Percentiles rank a stretch among this genome's conserved stretches.
These are phyloP conservation scores for Porites rus DNA, from an alignment of 92 coral and sea anemone species.

Conservation along the genomic window DNA sequence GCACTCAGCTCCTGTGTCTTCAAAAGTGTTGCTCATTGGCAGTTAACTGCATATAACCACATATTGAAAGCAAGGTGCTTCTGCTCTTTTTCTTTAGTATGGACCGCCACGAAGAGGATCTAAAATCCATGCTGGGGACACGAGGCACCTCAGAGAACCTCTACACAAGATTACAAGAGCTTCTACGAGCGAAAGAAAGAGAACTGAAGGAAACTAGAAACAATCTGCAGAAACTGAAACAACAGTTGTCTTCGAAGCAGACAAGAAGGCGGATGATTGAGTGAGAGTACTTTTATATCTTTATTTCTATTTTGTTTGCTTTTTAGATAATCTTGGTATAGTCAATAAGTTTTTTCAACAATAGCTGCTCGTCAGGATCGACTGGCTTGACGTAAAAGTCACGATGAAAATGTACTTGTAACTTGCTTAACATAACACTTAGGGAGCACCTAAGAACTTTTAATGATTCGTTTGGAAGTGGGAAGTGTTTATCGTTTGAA, in stretches of 20 bases:
- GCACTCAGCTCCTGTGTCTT: no score
- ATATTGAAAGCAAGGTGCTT: not conserved
- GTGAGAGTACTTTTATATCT: constrained; percentile 53
- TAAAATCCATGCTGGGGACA: constrained; percentile 79
- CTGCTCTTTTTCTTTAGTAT: constrained; percentile 43
- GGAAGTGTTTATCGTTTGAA: no score
- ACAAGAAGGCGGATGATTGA: constrained; percentile 78
- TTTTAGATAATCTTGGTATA: no score
- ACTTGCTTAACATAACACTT: no score
- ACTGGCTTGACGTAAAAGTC: no score
- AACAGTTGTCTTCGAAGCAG: constrained; percentile 82
- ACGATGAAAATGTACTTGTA: no score
- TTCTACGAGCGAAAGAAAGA: constrained; percentile 64
- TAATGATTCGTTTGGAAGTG: no score
- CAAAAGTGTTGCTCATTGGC: no score
- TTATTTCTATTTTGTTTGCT: no score
- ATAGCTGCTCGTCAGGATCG: not conserved
- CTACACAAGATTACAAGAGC: constrained; percentile 54
- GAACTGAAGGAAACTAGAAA: constrained; percentile 67
- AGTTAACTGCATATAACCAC: no score
- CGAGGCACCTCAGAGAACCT: constrained; percentile 86
- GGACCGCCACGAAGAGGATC: constrained; percentile 94
- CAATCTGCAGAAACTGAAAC: constrained; percentile 78
- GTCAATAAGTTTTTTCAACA: not conserved
- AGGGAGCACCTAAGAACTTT: no score